These are phyloP conservation scores for Cherax quadricarinatus DNA, from an alignment of 1,140 invertebrate species.

Conservation along the genomic window DNA sequence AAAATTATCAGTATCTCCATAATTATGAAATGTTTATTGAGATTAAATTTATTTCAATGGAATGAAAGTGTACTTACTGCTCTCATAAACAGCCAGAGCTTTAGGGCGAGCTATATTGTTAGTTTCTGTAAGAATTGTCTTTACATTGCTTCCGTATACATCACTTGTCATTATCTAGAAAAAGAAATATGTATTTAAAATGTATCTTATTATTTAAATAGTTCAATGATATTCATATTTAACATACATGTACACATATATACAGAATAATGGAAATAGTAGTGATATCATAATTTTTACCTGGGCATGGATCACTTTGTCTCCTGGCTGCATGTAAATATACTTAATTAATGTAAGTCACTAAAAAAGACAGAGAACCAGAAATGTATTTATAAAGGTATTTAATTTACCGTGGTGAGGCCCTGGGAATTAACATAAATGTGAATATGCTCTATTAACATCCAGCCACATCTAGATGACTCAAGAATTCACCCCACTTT, in stretches of 20 bases:
- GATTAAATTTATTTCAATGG: neutral
- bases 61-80: conserved; percentile 57
- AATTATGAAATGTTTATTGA: neutral
- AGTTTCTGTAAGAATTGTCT: conserved; percentile 83
- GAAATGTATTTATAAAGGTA: neutral
- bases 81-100: conserved; percentile 71
- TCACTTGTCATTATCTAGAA: conserved; percentile 83
- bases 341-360: neutral
- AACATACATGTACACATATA: neutral
- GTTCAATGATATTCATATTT: neutral
- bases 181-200: conserved; percentile 16
- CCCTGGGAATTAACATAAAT: too few relatives aligned
- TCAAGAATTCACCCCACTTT: too few relatives aligned
- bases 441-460: neutral
- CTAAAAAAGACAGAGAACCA: neutral
- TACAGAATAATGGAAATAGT: too few relatives aligned
- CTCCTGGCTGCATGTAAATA: conserved; percentile 53
- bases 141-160: conserved; percentile 85
- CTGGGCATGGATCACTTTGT: conserved; percentile 18
- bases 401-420: neutral
- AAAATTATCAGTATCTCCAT: too few relatives aligned
- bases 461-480: neutral
- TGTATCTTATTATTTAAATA: neutral
- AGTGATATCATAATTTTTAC: conserved; percentile 2
- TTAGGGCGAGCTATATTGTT: conserved; percentile 80